phyloP scores from a whole-genome alignment of 1,140 invertebrate species.

The Drosophila melanogaster region DNA sequence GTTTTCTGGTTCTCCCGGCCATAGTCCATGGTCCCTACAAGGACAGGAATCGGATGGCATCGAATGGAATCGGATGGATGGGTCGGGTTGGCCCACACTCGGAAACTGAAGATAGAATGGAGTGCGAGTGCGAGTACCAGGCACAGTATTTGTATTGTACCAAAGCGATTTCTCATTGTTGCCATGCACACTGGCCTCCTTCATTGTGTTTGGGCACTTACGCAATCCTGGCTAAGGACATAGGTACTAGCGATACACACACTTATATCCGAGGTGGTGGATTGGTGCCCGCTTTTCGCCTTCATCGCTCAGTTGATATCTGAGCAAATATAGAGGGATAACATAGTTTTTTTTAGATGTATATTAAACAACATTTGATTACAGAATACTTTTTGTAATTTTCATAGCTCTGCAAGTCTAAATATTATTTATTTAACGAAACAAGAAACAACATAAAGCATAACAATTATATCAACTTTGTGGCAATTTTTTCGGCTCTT shows the following conservation, averaged over 20 bases:
- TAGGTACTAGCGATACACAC: not conserved
- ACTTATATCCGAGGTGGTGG: not conserved
- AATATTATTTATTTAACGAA: too few relatives aligned
- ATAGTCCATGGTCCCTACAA: not conserved
- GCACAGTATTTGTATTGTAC: constrained; percentile 53
- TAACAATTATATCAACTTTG: constrained; percentile 3
- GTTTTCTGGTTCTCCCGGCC: constrained; percentile 5
- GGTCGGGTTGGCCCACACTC: not conserved
- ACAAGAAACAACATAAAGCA: not conserved
- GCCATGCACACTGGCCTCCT: constrained; percentile 52
- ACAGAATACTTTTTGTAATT: too few relatives aligned
- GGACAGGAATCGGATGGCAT: not conserved
- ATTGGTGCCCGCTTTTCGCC: constrained; percentile 1
- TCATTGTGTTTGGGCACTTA: constrained; percentile 76
- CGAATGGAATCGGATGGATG: constrained; percentile 25
- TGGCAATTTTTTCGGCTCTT: constrained; percentile 12
- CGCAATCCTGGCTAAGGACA: constrained; percentile 50
- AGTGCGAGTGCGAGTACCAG: constrained; percentile 23
- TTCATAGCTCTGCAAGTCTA: too few relatives aligned
- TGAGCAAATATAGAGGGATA: not conserved
- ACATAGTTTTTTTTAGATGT: not conserved
- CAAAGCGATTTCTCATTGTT: constrained; percentile 51
- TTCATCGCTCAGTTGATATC: constrained; percentile 2
- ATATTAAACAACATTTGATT: too few relatives aligned
- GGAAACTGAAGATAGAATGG: constrained; percentile 2